Percentiles rank a stretch among this genome's conserved stretches.
Evolutionary conservation across 2,888 invertebrate species (phyloP).

Genomic region (Ischnus inquisitorius): DNA sequence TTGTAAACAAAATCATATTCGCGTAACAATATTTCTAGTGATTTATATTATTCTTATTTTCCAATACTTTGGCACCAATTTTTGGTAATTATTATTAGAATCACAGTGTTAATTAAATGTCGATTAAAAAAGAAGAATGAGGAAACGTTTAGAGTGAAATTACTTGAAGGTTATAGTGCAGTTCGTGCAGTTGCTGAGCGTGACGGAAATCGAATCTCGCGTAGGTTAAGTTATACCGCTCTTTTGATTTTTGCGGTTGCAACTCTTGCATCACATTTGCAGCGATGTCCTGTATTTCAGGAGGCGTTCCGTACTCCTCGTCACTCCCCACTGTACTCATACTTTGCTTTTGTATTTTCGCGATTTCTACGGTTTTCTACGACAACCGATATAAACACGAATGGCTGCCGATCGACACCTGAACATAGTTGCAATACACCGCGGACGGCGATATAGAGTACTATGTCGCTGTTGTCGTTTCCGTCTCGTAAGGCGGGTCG

Average conservation of each 20-base stretch:
- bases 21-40: too few relatives aligned
- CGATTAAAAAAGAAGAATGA: too few relatives aligned
- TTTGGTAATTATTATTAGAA: not conserved
- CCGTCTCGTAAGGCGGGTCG: constrained; percentile 29
- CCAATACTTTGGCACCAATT: not conserved
- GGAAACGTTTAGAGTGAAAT: too few relatives aligned
- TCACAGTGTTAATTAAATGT: too few relatives aligned
- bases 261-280: constrained; percentile 11
- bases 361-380: not conserved
- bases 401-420: not conserved
- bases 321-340: constrained; percentile 3
- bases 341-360: not conserved
- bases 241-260: constrained; percentile 38
- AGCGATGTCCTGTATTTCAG: constrained; percentile 30
- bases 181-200: too few relatives aligned
- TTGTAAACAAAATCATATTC: too few relatives aligned
- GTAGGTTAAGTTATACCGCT: constrained; percentile 24
- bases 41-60: too few relatives aligned
- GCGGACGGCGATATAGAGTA: constrained; percentile 15
- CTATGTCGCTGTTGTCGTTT: constrained; percentile 31
- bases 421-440: constrained; percentile 8
- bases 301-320: constrained; percentile 22
- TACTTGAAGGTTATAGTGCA: too few relatives aligned
- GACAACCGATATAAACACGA: not conserved
- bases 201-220: too few relatives aligned